A percentile compares a stretch with the other conserved stretches of the same genome.
Conservation (phyloP, 53 echinoderm and acorn worm species). For the Astropecten irregularis region DNA sequence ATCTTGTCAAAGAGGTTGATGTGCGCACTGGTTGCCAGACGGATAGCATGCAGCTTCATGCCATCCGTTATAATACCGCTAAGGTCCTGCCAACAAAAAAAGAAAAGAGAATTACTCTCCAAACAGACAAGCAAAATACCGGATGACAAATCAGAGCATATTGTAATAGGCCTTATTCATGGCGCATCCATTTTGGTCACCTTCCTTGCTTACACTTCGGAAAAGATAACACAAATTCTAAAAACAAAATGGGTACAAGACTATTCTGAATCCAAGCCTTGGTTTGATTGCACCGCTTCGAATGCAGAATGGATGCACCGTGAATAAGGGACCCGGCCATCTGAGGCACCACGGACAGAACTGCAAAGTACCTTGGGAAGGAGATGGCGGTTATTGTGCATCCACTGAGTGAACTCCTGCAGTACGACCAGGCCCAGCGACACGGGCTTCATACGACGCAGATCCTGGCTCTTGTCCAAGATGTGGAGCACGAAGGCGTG, state of each 20-base stretch:
- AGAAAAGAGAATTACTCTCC: background rate
- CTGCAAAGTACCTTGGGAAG: constrained; percentile 11
- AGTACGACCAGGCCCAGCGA: constrained; percentile 68
- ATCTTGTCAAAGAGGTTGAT: constrained; percentile 82
- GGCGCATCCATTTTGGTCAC: too few species aligned
- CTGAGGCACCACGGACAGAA: too few species aligned
- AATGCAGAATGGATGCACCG: too few species aligned
- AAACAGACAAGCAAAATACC: too few species aligned
- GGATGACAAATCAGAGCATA: too few species aligned
- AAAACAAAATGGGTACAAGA: too few species aligned
- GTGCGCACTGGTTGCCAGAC: constrained; percentile 80
- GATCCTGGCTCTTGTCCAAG: constrained; percentile 78
- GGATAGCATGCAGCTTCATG: constrained; percentile 67
- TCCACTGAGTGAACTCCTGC: constrained; percentile 64
- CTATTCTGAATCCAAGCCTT: too few species aligned
- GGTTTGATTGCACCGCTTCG: too few species aligned
- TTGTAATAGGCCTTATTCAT: too few species aligned
- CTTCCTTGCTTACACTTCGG: too few species aligned
- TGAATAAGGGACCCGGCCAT: too few species aligned
- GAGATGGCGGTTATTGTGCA: background rate
- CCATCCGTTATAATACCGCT: constrained; percentile 55
- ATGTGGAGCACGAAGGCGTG: constrained; percentile 73
- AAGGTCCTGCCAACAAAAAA: background rate
- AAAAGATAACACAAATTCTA: too few species aligned
- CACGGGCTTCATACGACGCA: constrained; percentile 77